phyloP scores from a whole-genome alignment of 2,797 vertebrate species.

The Cichlasoma orientale region DNA sequence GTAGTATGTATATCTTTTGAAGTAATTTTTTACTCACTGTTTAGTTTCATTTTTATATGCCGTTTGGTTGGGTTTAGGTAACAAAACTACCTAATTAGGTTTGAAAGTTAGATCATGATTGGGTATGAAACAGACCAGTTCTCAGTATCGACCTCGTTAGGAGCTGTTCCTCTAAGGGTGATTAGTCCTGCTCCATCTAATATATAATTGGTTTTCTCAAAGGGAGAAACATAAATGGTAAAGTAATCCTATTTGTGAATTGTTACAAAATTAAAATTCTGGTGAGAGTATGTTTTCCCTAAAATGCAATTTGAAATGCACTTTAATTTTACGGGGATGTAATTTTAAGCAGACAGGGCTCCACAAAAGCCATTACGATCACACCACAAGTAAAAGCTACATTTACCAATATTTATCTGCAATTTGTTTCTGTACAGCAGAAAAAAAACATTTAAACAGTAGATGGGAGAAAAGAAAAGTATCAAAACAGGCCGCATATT shows the following conservation, averaged over 20 bases:
- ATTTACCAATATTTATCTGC: neutral
- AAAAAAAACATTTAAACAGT: neutral
- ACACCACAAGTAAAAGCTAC: neutral
- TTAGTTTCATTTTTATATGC: neutral
- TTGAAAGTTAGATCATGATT: neutral
- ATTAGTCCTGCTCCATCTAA: neutral
- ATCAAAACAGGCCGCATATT: neutral
- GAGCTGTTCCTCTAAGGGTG: neutral
- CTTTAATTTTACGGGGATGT: neutral
- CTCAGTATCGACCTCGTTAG: neutral
- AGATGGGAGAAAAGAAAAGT: neutral
- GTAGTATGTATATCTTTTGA: too few species aligned
- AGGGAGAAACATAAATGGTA: neutral
- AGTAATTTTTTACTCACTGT: neutral
- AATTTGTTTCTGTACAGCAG: neutral
- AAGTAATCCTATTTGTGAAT: neutral
- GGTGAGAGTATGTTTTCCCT: neutral
- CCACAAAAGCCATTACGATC: neutral
- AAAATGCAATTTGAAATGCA: neutral
- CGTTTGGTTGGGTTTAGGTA: neutral
- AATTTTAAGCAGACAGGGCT: neutral
- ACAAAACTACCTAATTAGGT: neutral
- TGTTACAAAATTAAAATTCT: neutral
- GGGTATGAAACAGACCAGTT: neutral
- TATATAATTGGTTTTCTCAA: neutral